Conservation (phyloP, 2,888 invertebrate genomes). For the Polia nebulosa region DNA sequence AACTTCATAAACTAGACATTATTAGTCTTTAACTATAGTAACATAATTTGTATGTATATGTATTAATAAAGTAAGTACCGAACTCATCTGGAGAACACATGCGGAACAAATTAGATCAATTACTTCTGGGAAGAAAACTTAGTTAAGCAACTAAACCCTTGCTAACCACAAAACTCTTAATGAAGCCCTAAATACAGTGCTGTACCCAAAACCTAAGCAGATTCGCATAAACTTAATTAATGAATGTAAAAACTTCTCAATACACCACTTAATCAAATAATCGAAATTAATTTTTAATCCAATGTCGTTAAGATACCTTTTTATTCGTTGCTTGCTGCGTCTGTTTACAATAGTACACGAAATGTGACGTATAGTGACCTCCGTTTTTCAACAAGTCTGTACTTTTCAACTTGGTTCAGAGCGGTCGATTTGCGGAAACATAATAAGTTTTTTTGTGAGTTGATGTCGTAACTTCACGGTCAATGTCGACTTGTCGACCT, state of each 20-base stretch:
- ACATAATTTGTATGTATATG: not conserved
- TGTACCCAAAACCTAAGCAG: constrained; percentile 12
- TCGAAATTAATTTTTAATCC: constrained; percentile 27
- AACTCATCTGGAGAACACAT: not conserved
- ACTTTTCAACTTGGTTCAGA: constrained; percentile 72
- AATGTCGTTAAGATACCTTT: constrained; percentile 42
- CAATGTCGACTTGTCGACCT: constrained; percentile 89
- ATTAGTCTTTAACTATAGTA: no score
- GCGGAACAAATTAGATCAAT: constrained; percentile 8
- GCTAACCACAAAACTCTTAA: constrained; percentile 18
- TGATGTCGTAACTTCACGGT: constrained; percentile 87
- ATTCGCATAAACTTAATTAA: constrained; percentile 24
- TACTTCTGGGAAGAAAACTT: constrained; percentile 17
- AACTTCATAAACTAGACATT: not conserved
- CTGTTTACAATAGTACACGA: constrained; percentile 60
- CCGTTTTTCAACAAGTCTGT: constrained; percentile 70
- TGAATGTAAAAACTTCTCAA: constrained; percentile 35
- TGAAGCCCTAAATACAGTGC: constrained; percentile 7
- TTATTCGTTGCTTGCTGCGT: constrained; percentile 31
- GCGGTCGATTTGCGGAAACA: constrained; percentile 88
- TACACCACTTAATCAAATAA: constrained; percentile 27
- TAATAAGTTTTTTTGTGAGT: constrained; percentile 80
- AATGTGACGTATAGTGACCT: constrained; percentile 69
- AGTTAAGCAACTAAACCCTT: constrained; percentile 24
- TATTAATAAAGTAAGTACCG: not conserved